phyloP scores from a whole-genome alignment of 2,113 vertebrate genomes.

The Gadus macrocephalus region DNA sequence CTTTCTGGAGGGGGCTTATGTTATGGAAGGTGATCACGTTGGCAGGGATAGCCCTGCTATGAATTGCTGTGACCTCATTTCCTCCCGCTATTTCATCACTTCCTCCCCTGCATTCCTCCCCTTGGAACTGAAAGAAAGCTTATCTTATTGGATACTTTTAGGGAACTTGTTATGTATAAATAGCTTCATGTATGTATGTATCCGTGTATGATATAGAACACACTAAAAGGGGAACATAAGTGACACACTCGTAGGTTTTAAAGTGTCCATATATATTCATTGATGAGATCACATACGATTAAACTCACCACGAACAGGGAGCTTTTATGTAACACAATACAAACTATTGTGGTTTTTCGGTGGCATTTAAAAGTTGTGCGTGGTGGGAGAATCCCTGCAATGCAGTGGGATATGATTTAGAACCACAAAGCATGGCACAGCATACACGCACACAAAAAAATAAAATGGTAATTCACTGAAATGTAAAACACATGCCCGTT shows the following conservation, averaged over 20 bases:
- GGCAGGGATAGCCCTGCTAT: neutral
- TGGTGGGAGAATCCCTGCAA: slow-evolving; percentile 3
- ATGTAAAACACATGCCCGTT: slow-evolving; percentile 27
- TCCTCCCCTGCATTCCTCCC: too few species aligned
- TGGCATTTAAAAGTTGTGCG: slow-evolving; percentile 11
- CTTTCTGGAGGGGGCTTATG: slow-evolving; percentile 35
- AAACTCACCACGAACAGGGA: neutral
- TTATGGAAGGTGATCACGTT: slow-evolving; percentile 25
- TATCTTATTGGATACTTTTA: too few species aligned
- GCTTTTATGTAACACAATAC: slow-evolving; percentile 6
- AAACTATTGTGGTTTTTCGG: slow-evolving; percentile 6
- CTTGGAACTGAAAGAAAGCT: too few species aligned
- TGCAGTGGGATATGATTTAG: slow-evolving; percentile 14
- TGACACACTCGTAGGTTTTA: neutral
- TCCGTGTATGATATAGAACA: too few species aligned
- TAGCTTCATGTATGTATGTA: too few species aligned
- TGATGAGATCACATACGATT: slow-evolving; percentile 7
- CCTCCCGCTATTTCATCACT: too few species aligned
- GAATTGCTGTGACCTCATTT: neutral
- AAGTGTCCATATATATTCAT: neutral
- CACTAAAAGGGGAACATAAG: neutral
- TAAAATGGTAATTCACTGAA: slow-evolving; percentile 21
- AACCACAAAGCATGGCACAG: slow-evolving; percentile 17
- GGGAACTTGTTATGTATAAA: too few species aligned
- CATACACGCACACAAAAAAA: neutral